Evolutionary conservation across 2,113 vertebrate species (phyloP).

Genomic region (Typhlomys cinereus): DNA sequence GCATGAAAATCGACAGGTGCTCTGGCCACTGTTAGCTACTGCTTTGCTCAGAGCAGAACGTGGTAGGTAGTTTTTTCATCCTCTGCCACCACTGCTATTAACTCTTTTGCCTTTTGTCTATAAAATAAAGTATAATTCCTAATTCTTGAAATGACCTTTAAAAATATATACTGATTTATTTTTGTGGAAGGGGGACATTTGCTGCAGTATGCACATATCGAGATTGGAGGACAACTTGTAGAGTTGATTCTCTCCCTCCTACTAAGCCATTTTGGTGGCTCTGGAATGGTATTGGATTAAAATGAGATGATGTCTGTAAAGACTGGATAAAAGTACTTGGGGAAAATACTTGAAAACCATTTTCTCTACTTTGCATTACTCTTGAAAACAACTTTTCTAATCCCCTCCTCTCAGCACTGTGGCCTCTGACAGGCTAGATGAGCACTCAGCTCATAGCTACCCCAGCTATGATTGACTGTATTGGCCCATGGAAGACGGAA

Average conservation of each 20-base stretch:
- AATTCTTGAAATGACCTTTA: background rate
- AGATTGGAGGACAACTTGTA: too few relatives aligned
- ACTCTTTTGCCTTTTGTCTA: background rate
- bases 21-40: accelerated
- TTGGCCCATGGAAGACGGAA: too few relatives aligned
- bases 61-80: background rate
- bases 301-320: background rate
- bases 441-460: background rate
- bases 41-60: background rate
- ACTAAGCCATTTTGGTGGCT: too few relatives aligned
- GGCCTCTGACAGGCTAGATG: too few relatives aligned
- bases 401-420: too few relatives aligned
- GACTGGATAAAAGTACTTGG: background rate
- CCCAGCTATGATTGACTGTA: too few relatives aligned
- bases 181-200: too few relatives aligned
- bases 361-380: background rate
- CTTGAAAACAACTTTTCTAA: background rate
- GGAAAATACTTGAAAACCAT: too few relatives aligned
- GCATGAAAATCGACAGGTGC: background rate
- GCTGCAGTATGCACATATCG: too few relatives aligned
- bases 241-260: too few relatives aligned
- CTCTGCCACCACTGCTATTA: background rate
- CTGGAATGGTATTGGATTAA: too few relatives aligned
- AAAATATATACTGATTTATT: background rate
- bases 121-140: background rate